Percentiles rank a stretch among this genome's conserved stretches.
phyloP scores from a whole-genome alignment of 1,140 invertebrate genomes.

The Dreissena polymorpha region DNA sequence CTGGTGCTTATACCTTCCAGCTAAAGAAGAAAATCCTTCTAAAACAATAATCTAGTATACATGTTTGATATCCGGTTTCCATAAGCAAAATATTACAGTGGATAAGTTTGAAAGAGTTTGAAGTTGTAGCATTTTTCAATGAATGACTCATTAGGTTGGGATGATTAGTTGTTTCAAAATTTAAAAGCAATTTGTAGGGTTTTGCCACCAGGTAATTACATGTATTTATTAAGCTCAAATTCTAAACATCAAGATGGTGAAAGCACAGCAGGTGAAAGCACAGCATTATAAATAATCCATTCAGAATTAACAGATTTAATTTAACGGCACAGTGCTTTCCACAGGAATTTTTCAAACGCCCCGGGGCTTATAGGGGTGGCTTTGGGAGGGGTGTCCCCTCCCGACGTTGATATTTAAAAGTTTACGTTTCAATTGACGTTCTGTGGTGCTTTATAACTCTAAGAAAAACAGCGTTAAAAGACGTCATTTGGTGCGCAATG shows the following conservation, averaged over 20 bases:
- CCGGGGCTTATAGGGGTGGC: too few relatives aligned
- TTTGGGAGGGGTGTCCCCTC: too few relatives aligned
- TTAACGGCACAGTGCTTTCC: too few relatives aligned
- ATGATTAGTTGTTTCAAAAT: background rate
- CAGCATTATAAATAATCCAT: background rate
- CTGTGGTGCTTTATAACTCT: too few relatives aligned
- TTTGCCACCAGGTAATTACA: background rate
- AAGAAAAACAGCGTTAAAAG: too few relatives aligned
- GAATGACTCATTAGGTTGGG: background rate
- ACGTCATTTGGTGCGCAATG: too few relatives aligned
- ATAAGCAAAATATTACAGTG: background rate
- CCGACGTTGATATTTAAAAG: too few relatives aligned
- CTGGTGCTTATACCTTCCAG: slow-evolving; percentile 87
- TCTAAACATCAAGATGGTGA: background rate
- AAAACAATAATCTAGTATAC: background rate
- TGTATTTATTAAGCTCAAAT: background rate
- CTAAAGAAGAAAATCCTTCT: slow-evolving; percentile 55
- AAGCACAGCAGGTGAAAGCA: background rate
- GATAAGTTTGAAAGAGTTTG: background rate
- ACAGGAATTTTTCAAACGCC: too few relatives aligned
- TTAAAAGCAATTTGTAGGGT: background rate
- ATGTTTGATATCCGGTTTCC: background rate
- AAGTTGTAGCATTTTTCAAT: background rate
- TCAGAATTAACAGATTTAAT: background rate
- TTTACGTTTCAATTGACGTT: too few relatives aligned